Conservation (phyloP, 2,888 invertebrate genomes). For the Eupithecia exiguata region DNA sequence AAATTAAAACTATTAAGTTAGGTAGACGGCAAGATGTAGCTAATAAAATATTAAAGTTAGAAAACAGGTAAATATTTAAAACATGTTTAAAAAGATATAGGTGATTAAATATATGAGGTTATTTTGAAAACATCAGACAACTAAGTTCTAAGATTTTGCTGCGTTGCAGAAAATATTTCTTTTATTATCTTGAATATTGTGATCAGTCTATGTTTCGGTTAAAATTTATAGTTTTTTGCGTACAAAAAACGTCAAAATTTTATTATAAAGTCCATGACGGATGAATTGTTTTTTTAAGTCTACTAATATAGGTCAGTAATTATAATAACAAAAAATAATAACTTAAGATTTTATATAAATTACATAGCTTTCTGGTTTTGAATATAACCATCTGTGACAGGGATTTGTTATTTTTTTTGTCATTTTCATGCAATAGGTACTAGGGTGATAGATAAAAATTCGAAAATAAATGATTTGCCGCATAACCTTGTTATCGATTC, state of each 20-base stretch:
- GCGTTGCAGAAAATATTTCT: background rate
- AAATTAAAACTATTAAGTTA: constrained; percentile 5
- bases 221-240: background rate
- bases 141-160: background rate
- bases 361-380: background rate
- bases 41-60: constrained; percentile 2
- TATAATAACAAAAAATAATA: background rate
- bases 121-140: background rate
- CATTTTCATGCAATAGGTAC: background rate
- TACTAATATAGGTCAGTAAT: background rate
- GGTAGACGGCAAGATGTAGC: constrained; percentile 6
- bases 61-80: constrained; percentile 8
- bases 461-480: background rate
- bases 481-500: background rate
- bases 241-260: background rate
- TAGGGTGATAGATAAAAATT: background rate
- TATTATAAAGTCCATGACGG: background rate
- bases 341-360: background rate
- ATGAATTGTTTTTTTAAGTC: background rate
- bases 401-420: background rate
- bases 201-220: background rate
- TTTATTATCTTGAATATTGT: background rate
- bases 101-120: background rate
- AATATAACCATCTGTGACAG: background rate
- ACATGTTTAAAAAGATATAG: background rate